phyloP scores from a whole-genome alignment of 2,113 vertebrate species.

The Tympanuchus pallidicinctus region DNA sequence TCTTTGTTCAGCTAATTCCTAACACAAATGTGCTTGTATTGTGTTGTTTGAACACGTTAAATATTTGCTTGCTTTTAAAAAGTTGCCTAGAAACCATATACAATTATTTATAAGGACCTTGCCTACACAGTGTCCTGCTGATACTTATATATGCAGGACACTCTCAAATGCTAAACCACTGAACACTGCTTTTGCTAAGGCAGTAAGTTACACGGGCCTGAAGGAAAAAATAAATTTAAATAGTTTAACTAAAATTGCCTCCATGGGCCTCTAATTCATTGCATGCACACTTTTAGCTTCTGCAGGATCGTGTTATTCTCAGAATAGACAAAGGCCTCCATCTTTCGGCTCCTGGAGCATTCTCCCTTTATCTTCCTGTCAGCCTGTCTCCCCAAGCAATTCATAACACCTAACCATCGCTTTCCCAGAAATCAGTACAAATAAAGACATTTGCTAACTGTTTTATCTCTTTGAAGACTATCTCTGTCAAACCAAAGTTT shows the following conservation, averaged over 20 bases:
- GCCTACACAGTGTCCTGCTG: rapidly evolving
- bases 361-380: constrained; percentile 37
- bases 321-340: neutral
- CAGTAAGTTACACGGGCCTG: neutral
- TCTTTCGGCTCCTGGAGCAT: rapidly evolving
- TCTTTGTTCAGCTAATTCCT: neutral
- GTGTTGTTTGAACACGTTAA: neutral
- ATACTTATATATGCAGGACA: neutral
- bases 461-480: constrained; percentile 28
- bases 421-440: constrained; percentile 52
- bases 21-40: neutral
- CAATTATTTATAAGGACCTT: neutral
- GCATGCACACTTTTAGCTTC: neutral
- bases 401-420: constrained; percentile 2
- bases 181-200: neutral
- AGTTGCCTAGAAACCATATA: neutral
- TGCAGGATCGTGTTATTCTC: rapidly evolving
- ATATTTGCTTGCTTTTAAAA: rapidly evolving
- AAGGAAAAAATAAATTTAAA: neutral
- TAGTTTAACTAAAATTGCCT: neutral
- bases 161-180: neutral
- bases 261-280: neutral
- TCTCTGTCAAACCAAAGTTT: constrained; percentile 49
- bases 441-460: constrained; percentile 40
- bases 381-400: constrained; percentile 23